Evolutionary conservation across 2,888 invertebrate genomes (phyloP), one percentile per base, ranked within the genome.

Genomic region (Amphipyra berbera): DNA sequence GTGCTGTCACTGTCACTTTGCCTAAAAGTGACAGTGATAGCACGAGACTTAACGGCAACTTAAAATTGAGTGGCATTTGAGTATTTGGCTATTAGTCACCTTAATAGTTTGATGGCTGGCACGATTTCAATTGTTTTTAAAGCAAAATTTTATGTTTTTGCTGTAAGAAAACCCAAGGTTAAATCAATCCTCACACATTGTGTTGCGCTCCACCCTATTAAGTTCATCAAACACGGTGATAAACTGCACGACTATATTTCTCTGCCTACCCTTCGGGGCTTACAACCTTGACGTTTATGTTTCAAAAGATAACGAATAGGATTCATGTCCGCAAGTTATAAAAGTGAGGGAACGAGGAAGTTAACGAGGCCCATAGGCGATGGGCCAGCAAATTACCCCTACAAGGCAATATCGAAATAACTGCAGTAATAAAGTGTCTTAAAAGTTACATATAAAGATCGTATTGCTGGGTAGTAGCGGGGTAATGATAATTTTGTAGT

Each of bases 271-370:
- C 54, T 48, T 6, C 13, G 41, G 13, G 49, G 30, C 33, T 41
- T 27, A 53, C 41, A 54, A 56, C 27, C 48, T 14, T 68, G 70
- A 62, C 46, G 54, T 50, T 73, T 58, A 58, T 73, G 57, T 14
- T 68, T 41, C 30, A 46, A 70, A 70, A 68, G 69, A 73, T 70
- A 70, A 74, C 69, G 45, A 62, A 73, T 58, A 55, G 62, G 44
- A 44, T 45, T 42, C 52, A 48, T 67, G 50, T 49, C 41, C 56
- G 37, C 47, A 54, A 61, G 57, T 68, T 68, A 58, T 68, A 74
- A 68, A 73, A 62, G 30, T 49, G 0, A 47, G 61, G 44, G 47
- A 61, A 53, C 21, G 21, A 14, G 21, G n/a, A 15, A 57, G 46
- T 68, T 70, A 70, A 73, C 54, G 54, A 73, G 41, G 38, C 42